Percentiles rank a stretch among this genome's conserved stretches.
These are phyloP conservation scores for Leucopsar rothschildi DNA, from an alignment of 2,113 vertebrate genomes.

Conservation along the genomic window DNA sequence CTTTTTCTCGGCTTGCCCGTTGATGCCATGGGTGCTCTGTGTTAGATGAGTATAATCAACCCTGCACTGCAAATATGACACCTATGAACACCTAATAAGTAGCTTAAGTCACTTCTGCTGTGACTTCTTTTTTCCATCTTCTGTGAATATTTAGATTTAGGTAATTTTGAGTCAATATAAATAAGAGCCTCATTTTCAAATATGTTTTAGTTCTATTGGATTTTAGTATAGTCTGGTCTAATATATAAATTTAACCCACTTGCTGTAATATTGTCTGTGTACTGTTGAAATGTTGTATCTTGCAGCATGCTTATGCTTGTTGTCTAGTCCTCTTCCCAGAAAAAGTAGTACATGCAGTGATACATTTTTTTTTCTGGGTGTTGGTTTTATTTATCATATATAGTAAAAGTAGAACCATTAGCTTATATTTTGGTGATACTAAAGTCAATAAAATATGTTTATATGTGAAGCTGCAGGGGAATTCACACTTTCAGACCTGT, in stretches of 20 bases:
- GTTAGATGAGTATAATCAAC: not conserved
- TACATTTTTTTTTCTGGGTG: not conserved
- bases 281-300: not conserved
- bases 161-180: not conserved
- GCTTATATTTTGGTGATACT: not conserved
- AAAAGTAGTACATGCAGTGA: not conserved
- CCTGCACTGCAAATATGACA: not conserved
- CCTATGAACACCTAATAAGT: not conserved
- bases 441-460: not conserved
- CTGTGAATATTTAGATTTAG: not conserved
- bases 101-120: not conserved
- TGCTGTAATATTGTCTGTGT: not conserved
- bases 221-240: not conserved
- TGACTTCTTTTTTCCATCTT: not conserved
- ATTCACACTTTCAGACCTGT: not conserved
- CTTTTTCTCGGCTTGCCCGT: not conserved
- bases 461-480: not conserved
- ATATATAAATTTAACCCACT: not conserved
- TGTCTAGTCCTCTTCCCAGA: not conserved
- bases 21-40: fast-evolving
- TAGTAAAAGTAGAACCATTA: not conserved
- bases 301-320: not conserved
- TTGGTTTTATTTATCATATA: not conserved
- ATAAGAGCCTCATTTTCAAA: not conserved
- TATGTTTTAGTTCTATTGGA: not conserved